phyloP scores from a whole-genome alignment of 2,113 vertebrate species.

The Potamarius usumacintae region DNA sequence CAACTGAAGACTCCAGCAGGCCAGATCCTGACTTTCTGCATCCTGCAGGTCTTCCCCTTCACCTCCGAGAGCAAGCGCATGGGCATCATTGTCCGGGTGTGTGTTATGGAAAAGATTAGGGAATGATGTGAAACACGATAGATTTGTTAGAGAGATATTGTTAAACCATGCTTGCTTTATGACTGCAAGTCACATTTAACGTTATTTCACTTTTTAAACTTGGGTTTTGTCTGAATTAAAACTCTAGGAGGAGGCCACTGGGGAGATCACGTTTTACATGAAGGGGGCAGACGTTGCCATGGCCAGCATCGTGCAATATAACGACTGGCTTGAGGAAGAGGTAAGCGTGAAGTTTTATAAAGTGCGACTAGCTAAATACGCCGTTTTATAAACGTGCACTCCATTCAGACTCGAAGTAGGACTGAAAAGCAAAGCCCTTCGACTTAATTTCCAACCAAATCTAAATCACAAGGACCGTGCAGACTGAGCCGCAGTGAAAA shows the following conservation, averaged over 20 bases:
- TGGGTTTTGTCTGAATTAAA: neutral
- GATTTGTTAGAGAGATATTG: neutral
- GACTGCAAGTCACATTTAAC: neutral
- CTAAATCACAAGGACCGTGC: neutral
- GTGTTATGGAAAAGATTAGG: neutral
- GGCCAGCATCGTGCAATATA: conserved; percentile 95
- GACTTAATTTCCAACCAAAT: neutral
- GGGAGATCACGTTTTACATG: conserved; percentile 97
- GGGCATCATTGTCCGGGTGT: conserved; percentile 92
- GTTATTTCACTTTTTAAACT: neutral
- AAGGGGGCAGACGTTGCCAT: conserved; percentile 97
- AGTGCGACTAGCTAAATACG: neutral
- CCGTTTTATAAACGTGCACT: neutral
- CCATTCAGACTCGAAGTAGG: neutral
- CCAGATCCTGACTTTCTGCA: conserved; percentile 87
- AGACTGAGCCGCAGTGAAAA: conserved; percentile 35
- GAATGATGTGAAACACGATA: neutral
- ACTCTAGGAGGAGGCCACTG: conserved; percentile 87
- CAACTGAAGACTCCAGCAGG: conserved; percentile 91
- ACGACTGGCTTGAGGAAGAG: conserved; percentile 98
- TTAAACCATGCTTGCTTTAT: neutral
- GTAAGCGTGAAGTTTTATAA: conserved; percentile 66
- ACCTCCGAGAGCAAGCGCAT: conserved; percentile 96
- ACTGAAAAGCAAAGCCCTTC: neutral
- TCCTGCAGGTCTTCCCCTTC: conserved; percentile 84